phyloP scores from a whole-genome alignment of 2,113 vertebrate genomes.

The Himantopus leucocephalus region DNA sequence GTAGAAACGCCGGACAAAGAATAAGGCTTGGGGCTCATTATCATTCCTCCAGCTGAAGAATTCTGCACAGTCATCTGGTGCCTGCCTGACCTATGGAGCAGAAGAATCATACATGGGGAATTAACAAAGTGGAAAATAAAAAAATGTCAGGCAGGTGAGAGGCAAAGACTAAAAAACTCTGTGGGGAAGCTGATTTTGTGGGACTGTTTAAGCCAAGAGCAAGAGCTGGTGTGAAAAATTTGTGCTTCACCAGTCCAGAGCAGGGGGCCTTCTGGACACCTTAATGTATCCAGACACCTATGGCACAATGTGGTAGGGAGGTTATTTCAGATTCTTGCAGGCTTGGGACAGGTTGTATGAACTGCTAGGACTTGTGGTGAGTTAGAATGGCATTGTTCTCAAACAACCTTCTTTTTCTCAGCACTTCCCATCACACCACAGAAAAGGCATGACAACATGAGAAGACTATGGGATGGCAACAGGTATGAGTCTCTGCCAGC shows the following conservation, averaged over 20 bases:
- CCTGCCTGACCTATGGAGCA: slow-evolving; percentile 27
- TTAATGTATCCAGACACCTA: background rate
- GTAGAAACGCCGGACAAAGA: slow-evolving; percentile 65
- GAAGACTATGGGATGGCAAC: background rate
- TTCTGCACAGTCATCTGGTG: slow-evolving; percentile 45
- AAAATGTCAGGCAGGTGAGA: background rate
- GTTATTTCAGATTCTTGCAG: background rate
- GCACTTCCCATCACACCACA: background rate
- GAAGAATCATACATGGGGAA: background rate
- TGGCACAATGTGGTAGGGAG: background rate
- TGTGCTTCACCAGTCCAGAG: background rate
- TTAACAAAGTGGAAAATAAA: background rate
- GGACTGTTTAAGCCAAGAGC: background rate
- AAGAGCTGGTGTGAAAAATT: background rate
- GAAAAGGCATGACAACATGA: background rate
- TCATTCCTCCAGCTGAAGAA: slow-evolving; percentile 17
- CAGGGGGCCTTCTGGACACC: rapidly evolving
- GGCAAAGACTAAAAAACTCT: background rate
- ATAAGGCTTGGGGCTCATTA: background rate
- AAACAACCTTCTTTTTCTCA: background rate
- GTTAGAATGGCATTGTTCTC: background rate
- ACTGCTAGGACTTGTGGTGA: background rate
- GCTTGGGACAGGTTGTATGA: background rate
- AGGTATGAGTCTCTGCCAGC: background rate
- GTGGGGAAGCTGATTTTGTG: background rate